phyloP scores from a whole-genome alignment of 2,797 vertebrate genomes.

The Tachyglossus aculeatus region DNA sequence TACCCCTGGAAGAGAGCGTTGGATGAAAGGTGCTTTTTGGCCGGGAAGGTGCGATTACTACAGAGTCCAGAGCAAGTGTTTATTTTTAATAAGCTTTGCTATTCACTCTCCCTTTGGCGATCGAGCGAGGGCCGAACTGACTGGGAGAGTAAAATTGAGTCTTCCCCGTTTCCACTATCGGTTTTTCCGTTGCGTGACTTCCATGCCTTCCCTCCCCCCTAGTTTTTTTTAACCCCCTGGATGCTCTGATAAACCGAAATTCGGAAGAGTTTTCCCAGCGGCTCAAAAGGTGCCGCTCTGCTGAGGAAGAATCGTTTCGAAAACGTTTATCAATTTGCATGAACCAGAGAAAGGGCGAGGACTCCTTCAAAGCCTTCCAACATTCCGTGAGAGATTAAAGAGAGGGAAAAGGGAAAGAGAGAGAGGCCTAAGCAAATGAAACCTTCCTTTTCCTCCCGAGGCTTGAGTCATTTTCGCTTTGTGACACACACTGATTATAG shows the following conservation, averaged over 20 bases:
- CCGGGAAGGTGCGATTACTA: conserved; percentile 38
- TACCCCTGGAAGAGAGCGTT: conserved; percentile 46
- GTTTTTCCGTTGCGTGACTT: neutral
- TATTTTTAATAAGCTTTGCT: conserved; percentile 44
- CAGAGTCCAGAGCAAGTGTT: conserved; percentile 42
- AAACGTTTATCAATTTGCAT: conserved; percentile 29
- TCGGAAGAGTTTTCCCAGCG: neutral
- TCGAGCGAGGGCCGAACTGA: conserved; percentile 17
- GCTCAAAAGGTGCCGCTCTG: neutral
- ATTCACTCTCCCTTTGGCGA: neutral
- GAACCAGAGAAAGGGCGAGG: neutral
- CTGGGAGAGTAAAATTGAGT: conserved; percentile 29
- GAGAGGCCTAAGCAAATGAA: neutral
- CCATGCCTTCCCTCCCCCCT: neutral
- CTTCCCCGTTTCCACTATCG: conserved; percentile 19
- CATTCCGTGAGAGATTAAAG: conserved; percentile 18
- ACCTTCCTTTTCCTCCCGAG: neutral
- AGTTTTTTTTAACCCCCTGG: conserved; percentile 23
- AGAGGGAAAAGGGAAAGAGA: neutral
- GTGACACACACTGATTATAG: conserved; percentile 53
- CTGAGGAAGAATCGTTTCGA: conserved; percentile 16
- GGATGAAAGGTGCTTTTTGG: conserved; percentile 46
- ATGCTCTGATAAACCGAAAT: conserved; percentile 9
- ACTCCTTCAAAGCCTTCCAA: conserved; percentile 27
- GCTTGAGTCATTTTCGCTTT: conserved; percentile 47